These are phyloP conservation scores for Lucinisca nassula DNA, from an alignment of 2,888 invertebrate species.

Conservation along the genomic window DNA sequence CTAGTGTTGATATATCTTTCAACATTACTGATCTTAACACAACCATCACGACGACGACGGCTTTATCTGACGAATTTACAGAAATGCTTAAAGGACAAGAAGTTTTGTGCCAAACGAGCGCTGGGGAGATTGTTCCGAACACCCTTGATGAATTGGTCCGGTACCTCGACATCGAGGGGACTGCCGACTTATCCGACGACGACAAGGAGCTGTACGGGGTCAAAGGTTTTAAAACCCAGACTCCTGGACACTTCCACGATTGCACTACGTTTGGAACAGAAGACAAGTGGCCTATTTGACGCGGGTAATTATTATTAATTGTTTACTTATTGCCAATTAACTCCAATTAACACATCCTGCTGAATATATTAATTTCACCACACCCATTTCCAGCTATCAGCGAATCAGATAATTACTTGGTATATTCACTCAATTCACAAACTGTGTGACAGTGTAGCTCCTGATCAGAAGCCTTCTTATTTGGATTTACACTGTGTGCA, in stretches of 20 bases:
- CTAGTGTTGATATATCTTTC: conserved; percentile 56
- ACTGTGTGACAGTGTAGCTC: too few species aligned
- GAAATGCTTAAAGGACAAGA: conserved; percentile 66
- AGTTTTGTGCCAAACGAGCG: conserved; percentile 65
- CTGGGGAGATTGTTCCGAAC: conserved; percentile 77
- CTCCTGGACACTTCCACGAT: conserved; percentile 73
- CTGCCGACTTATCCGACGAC: conserved; percentile 31
- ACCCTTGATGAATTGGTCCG: conserved; percentile 82
- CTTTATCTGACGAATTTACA: conserved; percentile 63
- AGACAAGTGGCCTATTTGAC: conserved; percentile 86
- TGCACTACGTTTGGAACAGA: conserved; percentile 83
- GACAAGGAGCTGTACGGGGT: conserved; percentile 47
- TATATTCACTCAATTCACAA: too few species aligned
- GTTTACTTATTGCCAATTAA: too few species aligned
- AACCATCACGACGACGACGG: conserved; percentile 44
- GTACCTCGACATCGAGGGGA: conserved; percentile 79
- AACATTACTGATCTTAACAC: conserved; percentile 37
- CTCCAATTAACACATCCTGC: too few species aligned
- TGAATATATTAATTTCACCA: too few species aligned
- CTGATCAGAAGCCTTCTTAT: too few species aligned
- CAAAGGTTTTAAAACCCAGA: conserved; percentile 55
- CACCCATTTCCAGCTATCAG: too few species aligned
- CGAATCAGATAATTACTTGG: too few species aligned
- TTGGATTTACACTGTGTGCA: too few species aligned
- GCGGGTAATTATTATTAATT: conserved; percentile 79